Evolutionary conservation across 2,797 vertebrate species (phyloP).

Genomic region (Parauchenoglanis punctatus): DNA sequence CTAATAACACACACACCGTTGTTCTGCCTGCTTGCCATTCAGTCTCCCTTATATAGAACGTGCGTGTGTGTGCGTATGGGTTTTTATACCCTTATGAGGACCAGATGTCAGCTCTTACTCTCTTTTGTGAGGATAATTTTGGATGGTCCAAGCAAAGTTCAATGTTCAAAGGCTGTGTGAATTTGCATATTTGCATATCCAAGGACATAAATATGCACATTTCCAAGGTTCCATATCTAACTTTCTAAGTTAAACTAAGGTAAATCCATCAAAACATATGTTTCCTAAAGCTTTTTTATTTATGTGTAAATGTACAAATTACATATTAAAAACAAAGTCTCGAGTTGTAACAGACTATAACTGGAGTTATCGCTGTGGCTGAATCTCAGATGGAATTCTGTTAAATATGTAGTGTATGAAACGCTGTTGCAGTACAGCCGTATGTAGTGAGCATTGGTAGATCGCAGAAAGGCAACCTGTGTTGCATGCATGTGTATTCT

Average conservation of each 20-base stretch:
- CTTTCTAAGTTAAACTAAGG: not conserved
- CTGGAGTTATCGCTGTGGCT: not conserved
- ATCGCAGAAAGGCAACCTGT: not conserved
- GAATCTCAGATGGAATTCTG: not conserved
- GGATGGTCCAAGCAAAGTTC: not conserved
- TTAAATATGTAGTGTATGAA: not conserved
- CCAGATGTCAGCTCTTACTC: too few relatives aligned
- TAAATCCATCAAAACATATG: not conserved
- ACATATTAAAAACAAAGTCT: not conserved
- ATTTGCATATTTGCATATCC: not conserved
- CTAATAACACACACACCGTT: not conserved
- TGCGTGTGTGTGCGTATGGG: not conserved
- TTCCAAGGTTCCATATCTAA: not conserved
- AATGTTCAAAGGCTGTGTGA: not conserved
- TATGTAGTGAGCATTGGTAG: not conserved
- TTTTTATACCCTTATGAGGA: too few relatives aligned
- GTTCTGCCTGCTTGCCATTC: not conserved
- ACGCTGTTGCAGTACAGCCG: not conserved
- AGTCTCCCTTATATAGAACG: not conserved
- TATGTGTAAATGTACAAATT: not conserved
- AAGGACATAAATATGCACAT: not conserved
- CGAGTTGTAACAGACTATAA: not conserved
- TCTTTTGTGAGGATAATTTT: too few relatives aligned
- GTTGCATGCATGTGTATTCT: not conserved
- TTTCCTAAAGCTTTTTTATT: not conserved